Percentiles rank a stretch among this genome's conserved stretches.
Conservation (phyloP, 2,113 vertebrate species). For the Apteryx mantelli region DNA sequence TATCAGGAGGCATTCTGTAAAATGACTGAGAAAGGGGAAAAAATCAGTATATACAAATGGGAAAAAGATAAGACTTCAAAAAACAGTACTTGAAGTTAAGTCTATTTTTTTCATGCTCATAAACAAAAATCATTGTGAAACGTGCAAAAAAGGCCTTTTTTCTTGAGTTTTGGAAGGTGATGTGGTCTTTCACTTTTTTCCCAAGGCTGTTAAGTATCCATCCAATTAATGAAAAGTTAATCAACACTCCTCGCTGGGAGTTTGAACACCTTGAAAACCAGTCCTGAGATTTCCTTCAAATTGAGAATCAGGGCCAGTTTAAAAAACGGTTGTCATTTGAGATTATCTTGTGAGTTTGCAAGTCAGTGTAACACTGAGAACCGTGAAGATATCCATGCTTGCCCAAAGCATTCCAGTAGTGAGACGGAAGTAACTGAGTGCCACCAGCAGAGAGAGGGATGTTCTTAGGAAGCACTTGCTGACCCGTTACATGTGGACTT, state of each 20-base stretch:
- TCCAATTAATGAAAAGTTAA: background rate
- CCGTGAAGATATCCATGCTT: background rate
- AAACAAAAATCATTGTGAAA: background rate
- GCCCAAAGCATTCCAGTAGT: background rate
- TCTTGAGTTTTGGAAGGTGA: background rate
- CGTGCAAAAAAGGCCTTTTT: background rate
- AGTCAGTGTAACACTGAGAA: background rate
- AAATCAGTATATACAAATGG: background rate
- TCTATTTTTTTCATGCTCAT: background rate
- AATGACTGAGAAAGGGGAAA: background rate
- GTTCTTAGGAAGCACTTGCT: fast-evolving
- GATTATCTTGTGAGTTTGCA: background rate
- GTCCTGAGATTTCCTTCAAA: background rate
- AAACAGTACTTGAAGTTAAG: background rate
- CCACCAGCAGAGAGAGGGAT: background rate
- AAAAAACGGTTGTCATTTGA: background rate
- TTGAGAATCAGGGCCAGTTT: background rate
- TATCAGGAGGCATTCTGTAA: background rate
- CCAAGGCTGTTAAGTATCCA: background rate
- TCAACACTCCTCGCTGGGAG: background rate
- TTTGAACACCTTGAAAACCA: background rate
- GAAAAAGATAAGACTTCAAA: background rate
- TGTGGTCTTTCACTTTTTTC: background rate
- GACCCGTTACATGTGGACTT: background rate
- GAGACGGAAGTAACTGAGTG: background rate